Conservation (phyloP, 2,888 invertebrate species). For the Noctua janthina region DNA sequence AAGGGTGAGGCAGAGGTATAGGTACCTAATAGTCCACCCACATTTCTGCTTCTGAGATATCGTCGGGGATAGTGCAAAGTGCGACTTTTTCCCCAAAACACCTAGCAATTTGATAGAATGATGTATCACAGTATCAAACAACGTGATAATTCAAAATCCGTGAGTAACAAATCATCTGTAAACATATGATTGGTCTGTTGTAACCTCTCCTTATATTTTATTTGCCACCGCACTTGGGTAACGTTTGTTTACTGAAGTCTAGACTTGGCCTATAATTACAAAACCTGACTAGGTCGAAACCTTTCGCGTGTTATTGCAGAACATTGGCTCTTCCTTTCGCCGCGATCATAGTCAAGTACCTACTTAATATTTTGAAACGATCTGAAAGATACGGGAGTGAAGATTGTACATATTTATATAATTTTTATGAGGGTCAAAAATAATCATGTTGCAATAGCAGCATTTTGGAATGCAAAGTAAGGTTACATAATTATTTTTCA, state of each 20-base stretch:
- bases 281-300: constrained; percentile 42
- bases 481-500: neutral
- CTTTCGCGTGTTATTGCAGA: constrained; percentile 57
- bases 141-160: constrained; percentile 22
- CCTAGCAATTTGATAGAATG: neutral
- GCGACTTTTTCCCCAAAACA: neutral
- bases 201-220: constrained; percentile 18
- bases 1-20: neutral
- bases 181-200: constrained; percentile 21
- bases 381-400: neutral
- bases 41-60: too few species aligned
- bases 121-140: constrained; percentile 7
- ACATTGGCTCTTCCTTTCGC: constrained; percentile 38
- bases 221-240: constrained; percentile 26
- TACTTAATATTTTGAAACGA: constrained; percentile 20
- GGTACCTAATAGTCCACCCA: too few species aligned
- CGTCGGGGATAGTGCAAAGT: too few species aligned
- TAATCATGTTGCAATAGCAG: constrained; percentile 1
- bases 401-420: constrained; percentile 7
- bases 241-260: constrained; percentile 41
- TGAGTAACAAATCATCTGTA: constrained; percentile 31
- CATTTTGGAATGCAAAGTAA: neutral
- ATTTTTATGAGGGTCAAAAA: constrained; percentile 5
- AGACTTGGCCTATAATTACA: constrained; percentile 41
- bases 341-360: constrained; percentile 15